Evolutionary conservation across 2,888 invertebrate genomes (phyloP).

Genomic region (Galeopsomyia nigrocyanea): DNA sequence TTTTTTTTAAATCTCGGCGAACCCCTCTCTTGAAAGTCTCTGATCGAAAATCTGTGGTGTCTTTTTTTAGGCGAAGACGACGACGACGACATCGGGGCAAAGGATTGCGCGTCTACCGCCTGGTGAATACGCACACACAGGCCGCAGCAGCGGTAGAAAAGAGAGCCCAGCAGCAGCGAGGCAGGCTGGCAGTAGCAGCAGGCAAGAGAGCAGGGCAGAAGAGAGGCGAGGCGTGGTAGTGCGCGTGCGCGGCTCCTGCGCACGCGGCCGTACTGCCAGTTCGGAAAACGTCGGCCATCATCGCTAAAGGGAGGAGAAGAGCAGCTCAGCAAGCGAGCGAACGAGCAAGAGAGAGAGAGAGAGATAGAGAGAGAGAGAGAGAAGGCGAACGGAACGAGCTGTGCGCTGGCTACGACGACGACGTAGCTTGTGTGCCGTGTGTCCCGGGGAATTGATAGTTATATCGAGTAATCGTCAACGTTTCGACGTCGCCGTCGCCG

Average conservation of each 20-base stretch:
- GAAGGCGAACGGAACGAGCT: slow-evolving; percentile 40
- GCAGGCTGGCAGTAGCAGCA: neutral
- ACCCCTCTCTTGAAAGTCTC: too few species aligned
- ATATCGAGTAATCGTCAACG: too few species aligned
- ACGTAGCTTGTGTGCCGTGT: slow-evolving; percentile 1
- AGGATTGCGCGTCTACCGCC: neutral
- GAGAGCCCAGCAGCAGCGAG: too few species aligned
- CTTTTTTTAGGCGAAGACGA: neutral
- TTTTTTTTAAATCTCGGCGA: too few species aligned
- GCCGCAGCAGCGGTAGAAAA: neutral
- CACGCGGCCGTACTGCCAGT: slow-evolving; percentile 55
- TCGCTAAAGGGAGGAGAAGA: slow-evolving; percentile 15
- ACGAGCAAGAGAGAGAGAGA: slow-evolving; percentile 10
- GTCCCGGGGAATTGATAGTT: too few species aligned
- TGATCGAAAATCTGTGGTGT: too few species aligned
- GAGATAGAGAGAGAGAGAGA: neutral
- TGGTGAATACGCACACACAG: slow-evolving; percentile 2
- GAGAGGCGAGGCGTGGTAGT: slow-evolving; percentile 15
- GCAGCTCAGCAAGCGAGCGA: neutral
- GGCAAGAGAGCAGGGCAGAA: neutral
- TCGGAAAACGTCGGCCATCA: slow-evolving; percentile 60
- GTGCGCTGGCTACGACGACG: slow-evolving; percentile 25
- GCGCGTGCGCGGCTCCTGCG: slow-evolving; percentile 47
- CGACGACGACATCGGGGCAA: neutral
- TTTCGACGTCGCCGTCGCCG: too few species aligned